phyloP scores from a whole-genome alignment of 2,797 vertebrate genomes.

The Pseudocheirus occidentalis region DNA sequence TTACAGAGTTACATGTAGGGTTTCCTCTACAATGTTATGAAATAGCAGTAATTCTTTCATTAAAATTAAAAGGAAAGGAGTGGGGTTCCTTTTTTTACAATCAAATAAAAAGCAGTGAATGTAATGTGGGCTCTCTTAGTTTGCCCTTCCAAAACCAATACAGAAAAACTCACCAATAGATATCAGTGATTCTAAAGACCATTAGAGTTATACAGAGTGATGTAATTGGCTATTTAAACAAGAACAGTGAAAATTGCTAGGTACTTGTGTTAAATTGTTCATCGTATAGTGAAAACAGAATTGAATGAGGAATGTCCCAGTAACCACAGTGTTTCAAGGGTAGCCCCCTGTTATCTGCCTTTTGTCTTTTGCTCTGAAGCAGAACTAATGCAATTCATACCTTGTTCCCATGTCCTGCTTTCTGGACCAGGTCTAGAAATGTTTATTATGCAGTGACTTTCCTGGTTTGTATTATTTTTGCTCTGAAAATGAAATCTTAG shows the following conservation, averaged over 20 bases:
- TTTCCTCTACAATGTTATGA: slow-evolving; percentile 53
- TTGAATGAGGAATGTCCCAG: not conserved
- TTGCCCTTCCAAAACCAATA: not conserved
- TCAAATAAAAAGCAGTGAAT: slow-evolving; percentile 33
- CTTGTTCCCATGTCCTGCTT: not conserved
- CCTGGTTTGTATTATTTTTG: not conserved
- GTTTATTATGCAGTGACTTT: not conserved
- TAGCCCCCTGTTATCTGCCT: slow-evolving; percentile 14
- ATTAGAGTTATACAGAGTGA: slow-evolving; percentile 55
- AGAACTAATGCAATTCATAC: not conserved
- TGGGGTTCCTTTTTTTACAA: slow-evolving; percentile 26
- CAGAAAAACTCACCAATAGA: slow-evolving; percentile 6
- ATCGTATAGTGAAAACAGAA: not conserved
- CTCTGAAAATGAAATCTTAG: slow-evolving; percentile 4
- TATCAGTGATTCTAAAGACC: slow-evolving; percentile 21
- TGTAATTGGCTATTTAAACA: slow-evolving; percentile 29
- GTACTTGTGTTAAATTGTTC: not conserved
- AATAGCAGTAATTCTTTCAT: slow-evolving; percentile 52
- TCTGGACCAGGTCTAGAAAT: not conserved
- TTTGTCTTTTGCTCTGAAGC: not conserved
- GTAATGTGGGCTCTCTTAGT: slow-evolving; percentile 27
- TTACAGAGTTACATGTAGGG: not conserved
- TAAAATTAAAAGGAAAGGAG: slow-evolving; percentile 65
- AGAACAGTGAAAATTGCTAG: slow-evolving; percentile 24
- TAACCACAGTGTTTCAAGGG: not conserved